These are phyloP conservation scores for Tinamus major DNA, from an alignment of 2,797 vertebrate species.

Conservation along the genomic window DNA sequence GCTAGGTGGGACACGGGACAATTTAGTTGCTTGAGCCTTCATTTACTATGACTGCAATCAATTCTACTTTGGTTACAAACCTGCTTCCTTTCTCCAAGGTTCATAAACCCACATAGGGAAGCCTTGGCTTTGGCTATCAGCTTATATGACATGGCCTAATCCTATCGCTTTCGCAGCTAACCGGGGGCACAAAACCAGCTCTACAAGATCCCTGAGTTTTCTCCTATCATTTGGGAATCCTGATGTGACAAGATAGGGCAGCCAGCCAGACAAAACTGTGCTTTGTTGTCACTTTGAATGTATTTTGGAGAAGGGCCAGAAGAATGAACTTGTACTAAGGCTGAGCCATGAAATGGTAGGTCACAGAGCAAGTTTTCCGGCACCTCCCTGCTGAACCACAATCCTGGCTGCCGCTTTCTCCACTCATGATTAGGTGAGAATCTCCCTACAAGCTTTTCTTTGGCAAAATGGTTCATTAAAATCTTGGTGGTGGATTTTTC, in stretches of 20 bases:
- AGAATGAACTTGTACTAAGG: not conserved
- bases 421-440: not conserved
- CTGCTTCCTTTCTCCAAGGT: slow-evolving; percentile 15
- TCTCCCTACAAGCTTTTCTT: not conserved
- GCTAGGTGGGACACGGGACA: not conserved
- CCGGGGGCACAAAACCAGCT: not conserved
- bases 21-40: slow-evolving; percentile 23
- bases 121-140: not conserved
- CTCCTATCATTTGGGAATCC: not conserved
- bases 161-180: not conserved
- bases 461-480: not conserved
- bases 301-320: not conserved
- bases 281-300: not conserved
- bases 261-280: not conserved
- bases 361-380: not conserved
- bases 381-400: not conserved
- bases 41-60: not conserved
- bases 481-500: not conserved
- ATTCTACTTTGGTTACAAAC: slow-evolving; percentile 10
- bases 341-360: not conserved
- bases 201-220: not conserved
- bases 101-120: not conserved
- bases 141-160: not conserved
- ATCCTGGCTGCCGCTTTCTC: not conserved
- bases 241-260: not conserved